These are phyloP conservation scores for Auanema sp. DNA, from an alignment of 2,888 invertebrate species.

Conservation along the genomic window DNA sequence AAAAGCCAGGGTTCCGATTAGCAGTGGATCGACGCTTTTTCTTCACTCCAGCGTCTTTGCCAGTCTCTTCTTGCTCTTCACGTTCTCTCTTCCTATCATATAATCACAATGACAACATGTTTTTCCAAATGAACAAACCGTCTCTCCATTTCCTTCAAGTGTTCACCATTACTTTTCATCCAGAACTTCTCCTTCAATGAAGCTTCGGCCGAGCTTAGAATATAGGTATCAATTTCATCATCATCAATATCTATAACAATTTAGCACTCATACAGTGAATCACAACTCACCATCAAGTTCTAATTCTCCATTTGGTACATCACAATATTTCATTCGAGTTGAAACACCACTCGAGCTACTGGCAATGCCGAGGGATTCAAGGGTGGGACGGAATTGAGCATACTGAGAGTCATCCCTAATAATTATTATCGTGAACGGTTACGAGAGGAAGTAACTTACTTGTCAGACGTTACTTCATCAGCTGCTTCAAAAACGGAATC, in stretches of 20 bases:
- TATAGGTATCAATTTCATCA: conserved; percentile 77
- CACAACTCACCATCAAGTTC: conserved; percentile 8
- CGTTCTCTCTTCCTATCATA: conserved; percentile 28
- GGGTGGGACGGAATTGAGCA: neutral
- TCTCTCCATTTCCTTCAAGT: conserved; percentile 81
- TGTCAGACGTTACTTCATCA: conserved; percentile 7
- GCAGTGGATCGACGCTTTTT: conserved; percentile 69
- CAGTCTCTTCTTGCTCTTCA: conserved; percentile 32
- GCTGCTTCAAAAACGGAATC: conserved; percentile 45
- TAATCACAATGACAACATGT: neutral
- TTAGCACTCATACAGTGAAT: neutral
- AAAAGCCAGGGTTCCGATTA: too few species aligned
- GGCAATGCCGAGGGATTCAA: too few species aligned
- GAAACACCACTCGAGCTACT: neutral
- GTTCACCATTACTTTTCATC: conserved; percentile 84
- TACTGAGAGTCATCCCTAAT: neutral
- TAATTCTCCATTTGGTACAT: neutral
- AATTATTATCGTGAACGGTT: too few species aligned
- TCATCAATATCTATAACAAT: conserved; percentile 78
- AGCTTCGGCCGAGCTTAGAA: conserved; percentile 71
- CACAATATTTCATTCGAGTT: neutral
- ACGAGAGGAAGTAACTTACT: neutral
- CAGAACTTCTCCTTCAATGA: conserved; percentile 81
- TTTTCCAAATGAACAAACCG: conserved; percentile 67
- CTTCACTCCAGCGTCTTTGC: conserved; percentile 73